Percentiles rank a stretch among this genome's conserved stretches.
Evolutionary conservation across 2,797 vertebrate genomes (phyloP).

Genomic region (Crenichthys baileyi): DNA sequence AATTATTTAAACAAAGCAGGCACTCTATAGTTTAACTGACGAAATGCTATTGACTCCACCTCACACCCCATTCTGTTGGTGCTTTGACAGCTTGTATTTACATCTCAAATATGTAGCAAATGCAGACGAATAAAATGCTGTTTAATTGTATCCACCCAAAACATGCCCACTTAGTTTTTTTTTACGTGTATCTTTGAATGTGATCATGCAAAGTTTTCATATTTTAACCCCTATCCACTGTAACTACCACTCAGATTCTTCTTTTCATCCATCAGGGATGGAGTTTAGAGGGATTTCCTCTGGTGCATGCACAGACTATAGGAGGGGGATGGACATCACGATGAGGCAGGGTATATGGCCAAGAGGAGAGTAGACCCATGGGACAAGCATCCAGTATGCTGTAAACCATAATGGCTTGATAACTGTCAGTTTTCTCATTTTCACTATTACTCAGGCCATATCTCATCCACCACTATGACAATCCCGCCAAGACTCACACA

Average conservation of each 20-base stretch:
- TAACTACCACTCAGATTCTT: constrained; percentile 1
- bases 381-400: constrained; percentile 64
- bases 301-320: constrained; percentile 5
- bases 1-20: constrained; percentile 57
- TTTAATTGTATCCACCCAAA: background rate
- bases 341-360: constrained; percentile 28
- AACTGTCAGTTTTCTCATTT: constrained; percentile 72
- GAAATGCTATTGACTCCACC: constrained; percentile 6
- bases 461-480: constrained; percentile 62
- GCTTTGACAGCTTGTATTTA: constrained; percentile 6
- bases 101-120: background rate
- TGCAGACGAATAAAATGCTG: background rate
- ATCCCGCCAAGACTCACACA: constrained; percentile 56
- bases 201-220: too few relatives aligned
- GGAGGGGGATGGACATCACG: constrained; percentile 38
- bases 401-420: constrained; percentile 72
- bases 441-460: constrained; percentile 48
- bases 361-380: constrained; percentile 62
- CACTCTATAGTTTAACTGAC: constrained; percentile 10
- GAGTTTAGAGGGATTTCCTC: constrained; percentile 8
- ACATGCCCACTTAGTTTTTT: too few relatives aligned
- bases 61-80: background rate
- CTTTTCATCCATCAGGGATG: constrained; percentile 17
- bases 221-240: too few relatives aligned
- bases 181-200: too few relatives aligned